These are phyloP conservation scores for Bombus waltoni DNA, from an alignment of 1,140 invertebrate species.

Conservation along the genomic window DNA sequence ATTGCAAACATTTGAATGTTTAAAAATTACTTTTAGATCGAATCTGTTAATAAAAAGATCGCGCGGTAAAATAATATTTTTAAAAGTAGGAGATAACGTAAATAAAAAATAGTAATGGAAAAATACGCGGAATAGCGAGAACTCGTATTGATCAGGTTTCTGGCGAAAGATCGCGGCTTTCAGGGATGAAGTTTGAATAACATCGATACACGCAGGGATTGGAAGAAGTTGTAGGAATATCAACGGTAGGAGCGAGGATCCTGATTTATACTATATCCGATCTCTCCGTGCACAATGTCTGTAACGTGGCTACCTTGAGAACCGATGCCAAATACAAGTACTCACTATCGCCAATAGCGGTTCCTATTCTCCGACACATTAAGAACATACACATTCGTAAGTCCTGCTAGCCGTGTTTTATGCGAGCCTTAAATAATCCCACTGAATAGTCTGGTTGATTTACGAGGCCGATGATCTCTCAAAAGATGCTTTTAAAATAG, in stretches of 20 bases:
- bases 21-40: not conserved
- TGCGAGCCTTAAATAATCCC: slow-evolving; percentile 23
- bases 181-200: not conserved
- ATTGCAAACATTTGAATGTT: not conserved
- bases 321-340: not conserved
- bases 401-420: slow-evolving; percentile 17
- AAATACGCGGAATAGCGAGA: too few species aligned
- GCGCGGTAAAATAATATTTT: not conserved
- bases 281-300: slow-evolving; percentile 6
- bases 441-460: slow-evolving; percentile 22
- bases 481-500: slow-evolving; percentile 29
- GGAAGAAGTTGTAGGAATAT: too few species aligned
- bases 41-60: not conserved
- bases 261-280: slow-evolving; percentile 11
- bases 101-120: too few species aligned
- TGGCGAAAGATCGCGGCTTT: not conserved
- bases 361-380: slow-evolving; percentile 25
- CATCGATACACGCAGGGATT: not conserved
- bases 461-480: not conserved
- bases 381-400: slow-evolving; percentile 28
- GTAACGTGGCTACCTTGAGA: not conserved
- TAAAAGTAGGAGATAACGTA: too few species aligned
- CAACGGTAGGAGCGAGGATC: not conserved
- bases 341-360: not conserved
- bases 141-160: not conserved